A percentile compares a stretch with the other conserved stretches of the same genome.
Conservation (phyloP, 1,140 invertebrate genomes). For the roundworm (Caenorhabditis elegans) region DNA sequence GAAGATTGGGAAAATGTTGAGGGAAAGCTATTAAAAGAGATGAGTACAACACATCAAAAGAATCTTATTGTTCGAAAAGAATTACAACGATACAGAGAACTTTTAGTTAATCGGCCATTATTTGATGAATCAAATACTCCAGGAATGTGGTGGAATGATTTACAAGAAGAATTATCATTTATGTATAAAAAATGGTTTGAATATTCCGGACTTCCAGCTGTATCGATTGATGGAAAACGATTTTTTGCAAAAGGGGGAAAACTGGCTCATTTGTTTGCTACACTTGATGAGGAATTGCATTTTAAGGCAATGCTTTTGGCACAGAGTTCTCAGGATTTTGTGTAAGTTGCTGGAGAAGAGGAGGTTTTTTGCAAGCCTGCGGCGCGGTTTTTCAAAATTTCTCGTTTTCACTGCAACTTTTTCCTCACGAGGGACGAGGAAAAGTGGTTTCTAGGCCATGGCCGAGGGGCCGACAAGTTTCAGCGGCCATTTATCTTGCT, state of each 20-base stretch:
- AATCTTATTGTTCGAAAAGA: not conserved
- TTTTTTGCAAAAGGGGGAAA: conserved; percentile 9
- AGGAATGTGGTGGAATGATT: not conserved
- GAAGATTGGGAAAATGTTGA: not conserved
- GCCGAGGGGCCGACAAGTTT: too few relatives aligned
- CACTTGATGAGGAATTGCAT: not conserved
- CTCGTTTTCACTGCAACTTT: too few relatives aligned
- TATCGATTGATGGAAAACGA: not conserved
- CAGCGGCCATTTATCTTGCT: too few relatives aligned
- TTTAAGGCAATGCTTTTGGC: not conserved
- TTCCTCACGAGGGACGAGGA: too few relatives aligned
- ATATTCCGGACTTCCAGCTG: not conserved
- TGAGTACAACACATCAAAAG: not conserved
- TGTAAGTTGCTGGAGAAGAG: too few relatives aligned
- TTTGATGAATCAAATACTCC: not conserved
- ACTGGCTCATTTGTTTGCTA: not conserved
- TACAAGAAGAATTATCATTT: not conserved
- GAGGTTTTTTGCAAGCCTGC: too few relatives aligned
- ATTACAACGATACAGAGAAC: not conserved
- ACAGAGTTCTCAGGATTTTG: not conserved
- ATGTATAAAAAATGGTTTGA: not conserved
- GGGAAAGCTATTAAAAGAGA: not conserved
- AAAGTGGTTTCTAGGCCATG: too few relatives aligned
- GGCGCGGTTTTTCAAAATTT: too few relatives aligned
- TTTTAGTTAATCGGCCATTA: not conserved